A percentile compares a stretch with the other conserved stretches of the same genome.
phyloP scores from a whole-genome alignment of 2,888 invertebrate genomes.

The Thera britannica region DNA sequence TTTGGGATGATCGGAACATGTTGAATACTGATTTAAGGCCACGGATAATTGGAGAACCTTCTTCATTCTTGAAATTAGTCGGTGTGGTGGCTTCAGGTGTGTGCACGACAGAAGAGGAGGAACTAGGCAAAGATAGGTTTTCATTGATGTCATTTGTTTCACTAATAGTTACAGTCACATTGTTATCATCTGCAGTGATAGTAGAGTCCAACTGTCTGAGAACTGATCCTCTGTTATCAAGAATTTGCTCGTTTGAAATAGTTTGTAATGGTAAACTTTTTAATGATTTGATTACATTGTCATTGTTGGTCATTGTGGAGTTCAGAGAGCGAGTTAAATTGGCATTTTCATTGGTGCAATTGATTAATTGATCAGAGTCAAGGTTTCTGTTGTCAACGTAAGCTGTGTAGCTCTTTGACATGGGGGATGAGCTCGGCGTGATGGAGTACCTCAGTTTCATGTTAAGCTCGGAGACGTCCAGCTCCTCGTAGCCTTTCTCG shows the following conservation, averaged over 20 bases:
- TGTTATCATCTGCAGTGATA: conserved; percentile 44
- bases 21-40: conserved; percentile 75
- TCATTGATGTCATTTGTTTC: conserved; percentile 62
- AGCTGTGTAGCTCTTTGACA: conserved; percentile 74
- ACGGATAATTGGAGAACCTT: conserved; percentile 74
- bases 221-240: conserved; percentile 55
- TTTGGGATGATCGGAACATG: conserved; percentile 77
- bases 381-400: conserved; percentile 56
- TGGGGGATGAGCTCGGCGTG: conserved; percentile 73
- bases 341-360: conserved; percentile 52
- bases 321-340: conserved; percentile 70
- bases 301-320: conserved; percentile 60
- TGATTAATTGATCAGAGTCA: conserved; percentile 55
- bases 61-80: conserved; percentile 69
- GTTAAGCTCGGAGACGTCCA: conserved; percentile 76
- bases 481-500: conserved; percentile 76
- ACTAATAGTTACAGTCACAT: conserved; percentile 59
- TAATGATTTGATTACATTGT: conserved; percentile 56
- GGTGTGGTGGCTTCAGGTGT: conserved; percentile 77
- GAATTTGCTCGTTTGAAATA: conserved; percentile 54
- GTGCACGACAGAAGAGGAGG: conserved; percentile 63
- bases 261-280: conserved; percentile 67
- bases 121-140: conserved; percentile 64
- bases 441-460: conserved; percentile 77
- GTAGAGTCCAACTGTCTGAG: conserved; percentile 56